A percentile compares a stretch with the other conserved stretches of the same genome.
phyloP scores from a whole-genome alignment of 2,888 invertebrate species.

The Galerucella pusilla region DNA sequence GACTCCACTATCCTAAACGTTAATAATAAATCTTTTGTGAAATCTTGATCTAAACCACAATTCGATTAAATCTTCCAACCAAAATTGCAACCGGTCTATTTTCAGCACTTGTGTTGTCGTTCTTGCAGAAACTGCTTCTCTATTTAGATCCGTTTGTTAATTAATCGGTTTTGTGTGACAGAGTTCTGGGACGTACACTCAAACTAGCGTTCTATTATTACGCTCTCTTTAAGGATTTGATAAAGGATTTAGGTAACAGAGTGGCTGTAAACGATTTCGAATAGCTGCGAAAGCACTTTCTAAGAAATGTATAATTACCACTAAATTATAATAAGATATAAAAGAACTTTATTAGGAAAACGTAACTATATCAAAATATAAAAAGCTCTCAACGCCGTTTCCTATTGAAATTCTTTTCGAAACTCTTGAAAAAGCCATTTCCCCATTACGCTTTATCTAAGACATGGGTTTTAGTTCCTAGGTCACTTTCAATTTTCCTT shows the following conservation, averaged over 20 bases:
- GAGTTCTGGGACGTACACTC: conserved; percentile 21
- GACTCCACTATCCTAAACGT: too few species aligned
- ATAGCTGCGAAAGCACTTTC: not conserved
- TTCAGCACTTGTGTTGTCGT: not conserved
- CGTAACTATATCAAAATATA: not conserved
- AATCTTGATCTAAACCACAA: not conserved
- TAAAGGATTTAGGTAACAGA: conserved; percentile 10
- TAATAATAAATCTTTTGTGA: too few species aligned
- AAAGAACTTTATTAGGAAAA: not conserved
- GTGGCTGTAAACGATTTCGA: conserved; percentile 5
- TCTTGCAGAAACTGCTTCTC: conserved; percentile 15
- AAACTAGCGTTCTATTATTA: conserved; percentile 18
- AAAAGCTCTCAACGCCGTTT: not conserved
- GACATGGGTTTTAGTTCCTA: conserved; percentile 28
- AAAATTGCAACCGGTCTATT: not conserved
- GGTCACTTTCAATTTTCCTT: conserved; percentile 32
- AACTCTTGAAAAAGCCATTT: conserved; percentile 10
- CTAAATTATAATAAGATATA: not conserved
- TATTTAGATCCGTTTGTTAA: conserved; percentile 33
- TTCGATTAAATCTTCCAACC: not conserved
- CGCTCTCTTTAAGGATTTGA: conserved; percentile 11
- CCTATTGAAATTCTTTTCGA: conserved; percentile 11
- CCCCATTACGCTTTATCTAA: conserved; percentile 21
- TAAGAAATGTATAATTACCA: not conserved
- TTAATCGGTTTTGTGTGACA: conserved; percentile 31